Conservation (phyloP, 2,888 invertebrate genomes). For the Therioaphis trifolii region DNA sequence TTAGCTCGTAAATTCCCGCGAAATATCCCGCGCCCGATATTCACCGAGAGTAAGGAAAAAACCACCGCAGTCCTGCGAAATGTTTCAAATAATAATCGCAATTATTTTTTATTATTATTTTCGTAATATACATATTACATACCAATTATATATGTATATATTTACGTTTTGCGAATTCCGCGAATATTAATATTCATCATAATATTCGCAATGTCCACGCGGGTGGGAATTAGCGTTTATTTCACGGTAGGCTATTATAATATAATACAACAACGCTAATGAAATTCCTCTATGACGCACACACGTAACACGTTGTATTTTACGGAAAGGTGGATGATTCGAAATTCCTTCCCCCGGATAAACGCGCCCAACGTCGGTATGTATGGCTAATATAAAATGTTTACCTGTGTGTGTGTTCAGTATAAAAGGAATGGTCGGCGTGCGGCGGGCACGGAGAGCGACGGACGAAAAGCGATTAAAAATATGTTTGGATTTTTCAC, state of each 20-base stretch:
- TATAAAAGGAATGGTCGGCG: neutral
- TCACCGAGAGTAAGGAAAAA: neutral
- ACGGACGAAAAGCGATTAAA: conserved; percentile 29
- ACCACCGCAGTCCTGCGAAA: neutral
- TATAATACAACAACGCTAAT: conserved; percentile 5
- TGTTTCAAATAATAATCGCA: neutral
- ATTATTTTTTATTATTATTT: too few relatives aligned
- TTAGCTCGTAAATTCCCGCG: too few relatives aligned
- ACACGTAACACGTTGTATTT: neutral
- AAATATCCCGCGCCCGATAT: too few relatives aligned
- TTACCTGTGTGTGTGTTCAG: too few relatives aligned
- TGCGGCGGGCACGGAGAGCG: too few relatives aligned
- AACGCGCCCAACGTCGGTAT: too few relatives aligned
- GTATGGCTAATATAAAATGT: too few relatives aligned
- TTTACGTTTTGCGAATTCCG: conserved; percentile 7
- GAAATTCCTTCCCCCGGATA: too few relatives aligned
- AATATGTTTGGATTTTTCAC: conserved; percentile 7
- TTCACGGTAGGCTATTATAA: neutral
- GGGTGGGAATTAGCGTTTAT: conserved; percentile 10
- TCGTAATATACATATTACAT: too few relatives aligned
- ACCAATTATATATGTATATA: neutral
- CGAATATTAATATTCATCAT: neutral
- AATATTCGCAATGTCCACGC: neutral
- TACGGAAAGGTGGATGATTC: neutral
- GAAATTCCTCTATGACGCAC: conserved; percentile 8